Conservation (phyloP, 2,888 invertebrate species). For the Actias luna region DNA sequence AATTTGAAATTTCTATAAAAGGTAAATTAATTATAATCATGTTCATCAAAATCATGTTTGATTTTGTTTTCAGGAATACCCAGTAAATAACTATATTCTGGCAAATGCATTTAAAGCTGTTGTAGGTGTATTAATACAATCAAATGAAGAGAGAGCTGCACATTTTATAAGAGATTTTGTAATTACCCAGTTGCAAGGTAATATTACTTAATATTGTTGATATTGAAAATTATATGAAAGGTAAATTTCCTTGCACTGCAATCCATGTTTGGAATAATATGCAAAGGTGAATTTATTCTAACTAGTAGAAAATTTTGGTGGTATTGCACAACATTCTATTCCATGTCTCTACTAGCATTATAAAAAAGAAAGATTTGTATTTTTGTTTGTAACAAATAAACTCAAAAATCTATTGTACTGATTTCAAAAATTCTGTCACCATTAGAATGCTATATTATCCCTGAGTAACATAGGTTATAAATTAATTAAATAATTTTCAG, state of each 20-base stretch:
- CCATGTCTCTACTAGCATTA: no score
- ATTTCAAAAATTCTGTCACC: no score
- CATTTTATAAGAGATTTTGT: constrained; percentile 93
- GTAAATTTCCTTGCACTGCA: not conserved
- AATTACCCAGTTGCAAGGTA: constrained; percentile 89
- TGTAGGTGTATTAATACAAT: constrained; percentile 87
- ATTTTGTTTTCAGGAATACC: constrained; percentile 84
- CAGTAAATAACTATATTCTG: constrained; percentile 83
- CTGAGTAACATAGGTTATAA: no score
- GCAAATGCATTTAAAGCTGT: constrained; percentile 90
- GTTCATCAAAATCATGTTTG: no score
- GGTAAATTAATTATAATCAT: not conserved
- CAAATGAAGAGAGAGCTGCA: constrained; percentile 84
- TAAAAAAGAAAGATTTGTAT: no score
- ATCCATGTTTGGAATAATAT: not conserved
- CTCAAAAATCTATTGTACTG: no score
- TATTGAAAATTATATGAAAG: not conserved
- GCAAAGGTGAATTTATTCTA: not conserved
- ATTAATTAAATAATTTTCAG: no score
- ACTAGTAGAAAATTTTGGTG: not conserved
- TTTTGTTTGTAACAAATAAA: no score
- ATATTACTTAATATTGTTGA: not conserved
- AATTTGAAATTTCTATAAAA: not conserved
- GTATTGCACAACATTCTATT: no score
- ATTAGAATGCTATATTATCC: no score